These are phyloP conservation scores for Osedax frankpressi DNA, from an alignment of 2,888 invertebrate species.

Conservation along the genomic window DNA sequence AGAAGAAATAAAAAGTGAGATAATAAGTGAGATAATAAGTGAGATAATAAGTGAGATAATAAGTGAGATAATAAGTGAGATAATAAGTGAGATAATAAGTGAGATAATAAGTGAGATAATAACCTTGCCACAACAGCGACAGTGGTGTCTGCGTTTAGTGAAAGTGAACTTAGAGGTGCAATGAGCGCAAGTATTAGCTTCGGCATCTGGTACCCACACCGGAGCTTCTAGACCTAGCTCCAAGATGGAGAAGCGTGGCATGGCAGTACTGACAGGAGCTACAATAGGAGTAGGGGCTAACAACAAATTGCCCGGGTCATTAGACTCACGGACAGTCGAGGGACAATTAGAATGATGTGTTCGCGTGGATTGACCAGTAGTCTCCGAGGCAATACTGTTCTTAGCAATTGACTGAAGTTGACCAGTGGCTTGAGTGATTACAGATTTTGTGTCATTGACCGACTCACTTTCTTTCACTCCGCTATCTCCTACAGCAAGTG, in stretches of 20 bases:
- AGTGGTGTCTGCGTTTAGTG: conserved; percentile 66
- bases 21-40: conserved; percentile 2
- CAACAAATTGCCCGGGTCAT: neutral
- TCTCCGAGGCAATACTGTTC: too few species aligned
- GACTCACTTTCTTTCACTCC: too few species aligned
- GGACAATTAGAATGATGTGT: too few species aligned
- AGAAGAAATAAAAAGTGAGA: too few species aligned
- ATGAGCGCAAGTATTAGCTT: conserved; percentile 67
- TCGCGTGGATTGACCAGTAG: too few species aligned
- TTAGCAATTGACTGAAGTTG: too few species aligned
- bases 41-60: too few species aligned
- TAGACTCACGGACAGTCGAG: neutral
- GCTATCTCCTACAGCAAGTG: too few species aligned
- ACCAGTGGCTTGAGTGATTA: too few species aligned
- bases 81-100: neutral
- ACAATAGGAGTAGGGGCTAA: conserved; percentile 7
- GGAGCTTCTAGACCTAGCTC: conserved; percentile 63
- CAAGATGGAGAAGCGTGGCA: conserved; percentile 25
- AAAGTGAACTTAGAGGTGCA: conserved; percentile 69
- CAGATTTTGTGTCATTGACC: too few species aligned
- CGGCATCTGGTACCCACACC: conserved; percentile 73
- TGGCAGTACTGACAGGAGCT: conserved; percentile 23
- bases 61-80: too few species aligned
- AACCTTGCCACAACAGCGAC: conserved; percentile 70
- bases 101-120: conserved; percentile 18